A percentile compares a stretch with the other conserved stretches of the same genome.
phyloP scores from a whole-genome alignment of 2,113 vertebrate genomes.

The Ochotona princeps region DNA sequence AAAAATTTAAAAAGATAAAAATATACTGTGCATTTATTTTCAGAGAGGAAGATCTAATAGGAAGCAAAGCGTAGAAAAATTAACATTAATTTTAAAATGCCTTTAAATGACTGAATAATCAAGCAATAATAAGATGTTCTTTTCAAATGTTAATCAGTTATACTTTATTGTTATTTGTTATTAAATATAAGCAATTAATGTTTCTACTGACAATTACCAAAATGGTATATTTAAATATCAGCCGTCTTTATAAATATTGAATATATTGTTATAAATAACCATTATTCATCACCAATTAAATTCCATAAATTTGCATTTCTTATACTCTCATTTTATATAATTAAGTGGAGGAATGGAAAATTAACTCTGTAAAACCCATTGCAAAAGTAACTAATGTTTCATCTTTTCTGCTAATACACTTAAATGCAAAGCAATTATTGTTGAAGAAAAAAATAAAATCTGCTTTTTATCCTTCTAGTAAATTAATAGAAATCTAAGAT shows the following conservation, averaged over 20 bases:
- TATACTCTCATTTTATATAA: slow-evolving; percentile 17
- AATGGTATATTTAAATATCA: slow-evolving; percentile 61
- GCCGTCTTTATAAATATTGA: slow-evolving; percentile 57
- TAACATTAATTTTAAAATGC: slow-evolving; percentile 56
- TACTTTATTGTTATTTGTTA: slow-evolving; percentile 62
- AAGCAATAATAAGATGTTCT: slow-evolving; percentile 47
- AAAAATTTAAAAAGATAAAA: slow-evolving; percentile 46
- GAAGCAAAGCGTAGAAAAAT: slow-evolving; percentile 53
- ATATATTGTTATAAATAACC: slow-evolving; percentile 38
- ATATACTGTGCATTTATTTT: slow-evolving; percentile 13
- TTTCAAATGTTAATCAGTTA: slow-evolving; percentile 61
- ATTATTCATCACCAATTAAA: slow-evolving; percentile 54
- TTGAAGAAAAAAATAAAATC: slow-evolving; percentile 37
- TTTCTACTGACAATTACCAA: slow-evolving; percentile 49
- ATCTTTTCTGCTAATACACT: neutral
- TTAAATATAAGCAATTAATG: slow-evolving; percentile 59
- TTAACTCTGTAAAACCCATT: neutral
- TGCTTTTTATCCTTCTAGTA: neutral
- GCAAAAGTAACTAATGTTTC: neutral
- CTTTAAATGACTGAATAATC: slow-evolving; percentile 56
- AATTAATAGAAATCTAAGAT: neutral
- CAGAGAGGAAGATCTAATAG: slow-evolving; percentile 41
- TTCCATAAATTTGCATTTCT: slow-evolving; percentile 63
- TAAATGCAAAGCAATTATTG: neutral
- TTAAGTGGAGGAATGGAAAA: neutral